A percentile compares a stretch with the other conserved stretches of the same genome.
phyloP scores from a whole-genome alignment of 2,797 vertebrate genomes.

The Falco biarmicus region DNA sequence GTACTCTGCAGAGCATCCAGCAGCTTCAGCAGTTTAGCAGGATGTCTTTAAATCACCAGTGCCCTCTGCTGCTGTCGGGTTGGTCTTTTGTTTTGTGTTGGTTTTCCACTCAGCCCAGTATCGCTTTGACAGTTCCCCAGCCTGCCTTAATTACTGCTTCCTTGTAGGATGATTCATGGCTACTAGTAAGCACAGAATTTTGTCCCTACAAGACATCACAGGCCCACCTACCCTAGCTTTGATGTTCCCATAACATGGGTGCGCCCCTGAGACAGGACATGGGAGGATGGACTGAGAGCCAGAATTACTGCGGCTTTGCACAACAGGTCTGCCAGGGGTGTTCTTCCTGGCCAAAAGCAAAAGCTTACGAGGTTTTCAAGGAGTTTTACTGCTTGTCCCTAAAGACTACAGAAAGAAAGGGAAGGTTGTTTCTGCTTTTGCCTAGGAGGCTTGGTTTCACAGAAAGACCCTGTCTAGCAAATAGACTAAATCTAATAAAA shows the following conservation, averaged over 20 bases:
- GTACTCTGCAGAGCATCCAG: not conserved
- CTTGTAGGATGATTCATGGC: not conserved
- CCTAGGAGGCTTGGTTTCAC: not conserved
- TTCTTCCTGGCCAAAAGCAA: not conserved
- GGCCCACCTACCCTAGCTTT: not conserved
- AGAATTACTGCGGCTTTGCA: not conserved
- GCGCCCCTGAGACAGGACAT: accelerated
- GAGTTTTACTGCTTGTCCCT: not conserved
- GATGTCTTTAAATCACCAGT: slow-evolving; percentile 45
- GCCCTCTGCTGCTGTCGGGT: slow-evolving; percentile 28
- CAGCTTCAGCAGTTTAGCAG: not conserved
- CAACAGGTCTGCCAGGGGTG: not conserved
- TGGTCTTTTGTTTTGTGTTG: not conserved
- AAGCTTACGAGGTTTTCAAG: not conserved
- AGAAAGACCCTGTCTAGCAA: not conserved
- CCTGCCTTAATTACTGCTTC: not conserved
- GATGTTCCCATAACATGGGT: too few relatives aligned
- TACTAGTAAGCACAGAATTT: not conserved
- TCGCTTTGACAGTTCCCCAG: not conserved
- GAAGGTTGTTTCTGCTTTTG: not conserved
- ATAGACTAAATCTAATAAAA: slow-evolving; percentile 15
- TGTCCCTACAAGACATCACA: not conserved
- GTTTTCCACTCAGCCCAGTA: not conserved
- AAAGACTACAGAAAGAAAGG: not conserved
- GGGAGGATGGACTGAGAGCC: not conserved